Percentiles rank a stretch among this genome's conserved stretches.
phyloP scores from a whole-genome alignment of 23 tunicate species.

The Styela clava region DNA sequence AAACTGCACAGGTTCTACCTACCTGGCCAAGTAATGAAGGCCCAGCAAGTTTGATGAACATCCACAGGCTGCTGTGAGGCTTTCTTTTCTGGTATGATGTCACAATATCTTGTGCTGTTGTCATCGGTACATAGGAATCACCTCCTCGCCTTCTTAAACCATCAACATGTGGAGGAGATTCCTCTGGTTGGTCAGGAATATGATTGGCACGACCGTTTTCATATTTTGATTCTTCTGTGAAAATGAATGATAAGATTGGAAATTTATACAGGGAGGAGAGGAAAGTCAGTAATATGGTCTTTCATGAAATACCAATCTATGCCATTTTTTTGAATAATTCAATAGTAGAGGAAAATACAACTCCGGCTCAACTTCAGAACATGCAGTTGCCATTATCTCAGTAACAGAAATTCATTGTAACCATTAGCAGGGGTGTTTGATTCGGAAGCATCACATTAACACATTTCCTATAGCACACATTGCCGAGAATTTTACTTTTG shows the following conservation, averaged over 20 bases:
- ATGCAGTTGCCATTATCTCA: too few species aligned
- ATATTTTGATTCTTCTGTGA: background rate
- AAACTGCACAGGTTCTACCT: too few species aligned
- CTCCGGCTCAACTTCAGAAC: background rate
- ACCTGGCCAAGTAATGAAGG: slow-evolving; percentile 12
- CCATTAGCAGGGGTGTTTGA: too few species aligned
- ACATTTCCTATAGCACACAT: too few species aligned
- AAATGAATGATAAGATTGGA: background rate
- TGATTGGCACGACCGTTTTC: background rate
- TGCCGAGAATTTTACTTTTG: too few species aligned
- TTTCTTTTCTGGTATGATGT: background rate
- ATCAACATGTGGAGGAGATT: background rate
- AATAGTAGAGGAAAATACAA: background rate
- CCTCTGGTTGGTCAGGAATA: background rate
- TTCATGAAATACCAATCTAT: background rate
- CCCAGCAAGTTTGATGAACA: background rate
- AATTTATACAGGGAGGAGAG: too few species aligned
- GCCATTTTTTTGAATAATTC: background rate
- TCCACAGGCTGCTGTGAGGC: background rate
- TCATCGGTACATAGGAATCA: background rate
- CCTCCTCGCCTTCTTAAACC: slow-evolving; percentile 12
- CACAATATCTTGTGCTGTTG: background rate
- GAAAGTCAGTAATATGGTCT: too few species aligned
- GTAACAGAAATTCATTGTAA: too few species aligned
- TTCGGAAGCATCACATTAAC: too few species aligned